Evolutionary conservation across 2,113 vertebrate genomes (phyloP), one percentile per base, ranked within the genome.

Genomic region (Ictidomys tridecemlineatus): DNA sequence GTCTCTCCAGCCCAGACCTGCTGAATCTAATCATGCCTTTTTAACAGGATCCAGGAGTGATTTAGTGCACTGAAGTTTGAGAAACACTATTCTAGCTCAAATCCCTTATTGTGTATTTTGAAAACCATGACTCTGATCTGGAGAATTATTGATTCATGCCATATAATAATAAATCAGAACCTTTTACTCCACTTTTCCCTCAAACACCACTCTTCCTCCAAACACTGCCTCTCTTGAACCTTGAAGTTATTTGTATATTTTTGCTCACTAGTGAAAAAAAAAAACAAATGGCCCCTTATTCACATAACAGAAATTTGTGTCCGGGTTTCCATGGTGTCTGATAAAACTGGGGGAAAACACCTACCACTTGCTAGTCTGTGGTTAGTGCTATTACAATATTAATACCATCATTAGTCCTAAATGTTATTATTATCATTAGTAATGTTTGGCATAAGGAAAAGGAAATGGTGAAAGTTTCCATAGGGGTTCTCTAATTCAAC

Each of bases 341-440:
- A 24, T 12, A 16, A 37, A 56, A 67, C 34, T 65, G 58, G 5
- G 70, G 2, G 30, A 22, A 65, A 88, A 65, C 4, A n/a, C 13
- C 1, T 17, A 37, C 32, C 34, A 18, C 2, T 10, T 45, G 45
- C n/a, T 13, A 18, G 8, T 8, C 4, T 61, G 18, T 1, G n/a
- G 24, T 6, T 5, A 67, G 72, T 45, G 26, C 2, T 20, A 8
- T 4, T 34, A 28, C 30, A 37, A 12, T n/a, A 37, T 53, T 8
- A 51, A 18, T 32, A 16, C 7, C 24, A 45, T 63, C 45, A 37
- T 53, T 58, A 77, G 18, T 3, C 0, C 61, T 85, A 39, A 53
- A 24, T 70, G 0, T 32, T 58, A 8, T 42, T 86, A 8, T 14
- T 65, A 26, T 70, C 18, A 39, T 51, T 89, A 77, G 22, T 58